Evolutionary conservation across 2,797 vertebrate species (phyloP).

Genomic region (Pelochelys cantorii): DNA sequence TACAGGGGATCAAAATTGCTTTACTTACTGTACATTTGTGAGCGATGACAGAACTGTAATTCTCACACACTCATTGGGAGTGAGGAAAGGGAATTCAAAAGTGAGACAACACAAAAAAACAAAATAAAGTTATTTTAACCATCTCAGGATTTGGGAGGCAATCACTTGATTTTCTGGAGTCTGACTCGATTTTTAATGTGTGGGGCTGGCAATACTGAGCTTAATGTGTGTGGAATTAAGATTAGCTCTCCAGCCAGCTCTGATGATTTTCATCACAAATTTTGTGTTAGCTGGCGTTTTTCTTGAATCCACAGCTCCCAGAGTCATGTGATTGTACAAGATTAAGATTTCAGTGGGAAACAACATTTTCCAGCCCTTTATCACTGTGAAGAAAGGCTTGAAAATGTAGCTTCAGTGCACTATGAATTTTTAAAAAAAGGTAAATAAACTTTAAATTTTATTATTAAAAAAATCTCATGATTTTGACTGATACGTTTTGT

Average conservation of each 20-base stretch:
- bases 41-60: neutral
- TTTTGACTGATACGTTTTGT: neutral
- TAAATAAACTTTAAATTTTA: neutral
- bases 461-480: neutral
- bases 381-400: neutral
- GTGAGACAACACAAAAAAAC: neutral
- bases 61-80: neutral
- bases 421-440: neutral
- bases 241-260: neutral
- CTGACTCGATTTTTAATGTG: neutral
- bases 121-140: neutral
- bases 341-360: neutral
- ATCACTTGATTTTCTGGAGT: neutral
- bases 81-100: neutral
- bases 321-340: neutral
- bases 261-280: neutral
- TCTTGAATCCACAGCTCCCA: neutral
- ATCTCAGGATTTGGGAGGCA: neutral
- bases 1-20: neutral
- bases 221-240: slow-evolving; percentile 15
- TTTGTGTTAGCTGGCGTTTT: neutral
- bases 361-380: neutral
- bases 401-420: neutral
- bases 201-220: neutral
- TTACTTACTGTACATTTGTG: neutral